A percentile compares a stretch with the other conserved stretches of the same genome.
These are phyloP conservation scores for Epinotia ramella DNA, from an alignment of 2,888 invertebrate genomes.

Conservation along the genomic window DNA sequence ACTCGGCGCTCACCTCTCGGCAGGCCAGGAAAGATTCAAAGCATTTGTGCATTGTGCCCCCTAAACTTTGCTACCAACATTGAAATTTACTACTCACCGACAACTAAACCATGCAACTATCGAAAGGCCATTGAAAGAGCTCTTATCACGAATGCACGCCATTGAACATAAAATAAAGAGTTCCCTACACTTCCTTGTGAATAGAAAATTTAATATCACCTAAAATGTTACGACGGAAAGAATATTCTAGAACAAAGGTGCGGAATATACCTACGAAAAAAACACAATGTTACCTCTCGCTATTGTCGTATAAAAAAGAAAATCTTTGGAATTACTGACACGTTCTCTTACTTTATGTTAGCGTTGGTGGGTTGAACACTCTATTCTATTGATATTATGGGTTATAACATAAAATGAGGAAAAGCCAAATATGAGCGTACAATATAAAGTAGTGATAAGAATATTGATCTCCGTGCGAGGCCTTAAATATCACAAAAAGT, in stretches of 20 bases:
- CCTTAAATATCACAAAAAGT: background rate
- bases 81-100: constrained; percentile 4
- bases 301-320: constrained; percentile 44
- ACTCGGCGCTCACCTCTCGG: constrained; percentile 44
- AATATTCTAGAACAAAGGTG: constrained; percentile 39
- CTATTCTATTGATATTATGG: constrained; percentile 52
- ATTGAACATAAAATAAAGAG: constrained; percentile 16
- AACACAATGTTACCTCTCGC: constrained; percentile 37
- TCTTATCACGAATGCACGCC: constrained; percentile 30
- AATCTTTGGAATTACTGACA: constrained; percentile 54
- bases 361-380: constrained; percentile 50
- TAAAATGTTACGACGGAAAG: constrained; percentile 31
- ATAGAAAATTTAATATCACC: constrained; percentile 23
- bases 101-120: constrained; percentile 20
- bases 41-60: constrained; percentile 3
- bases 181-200: constrained; percentile 23
- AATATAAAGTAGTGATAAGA: constrained; percentile 11
- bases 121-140: constrained; percentile 6
- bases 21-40: constrained; percentile 10
- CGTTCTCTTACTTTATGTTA: constrained; percentile 54
- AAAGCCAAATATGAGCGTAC: constrained; percentile 29
- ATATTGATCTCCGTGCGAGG: background rate
- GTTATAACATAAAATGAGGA: constrained; percentile 44
- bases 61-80: constrained; percentile 18
- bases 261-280: constrained; percentile 31